Evolutionary conservation across 2,113 vertebrate genomes (phyloP), one percentile per base, ranked within the genome.

Genomic region (Apteryx owenii): DNA sequence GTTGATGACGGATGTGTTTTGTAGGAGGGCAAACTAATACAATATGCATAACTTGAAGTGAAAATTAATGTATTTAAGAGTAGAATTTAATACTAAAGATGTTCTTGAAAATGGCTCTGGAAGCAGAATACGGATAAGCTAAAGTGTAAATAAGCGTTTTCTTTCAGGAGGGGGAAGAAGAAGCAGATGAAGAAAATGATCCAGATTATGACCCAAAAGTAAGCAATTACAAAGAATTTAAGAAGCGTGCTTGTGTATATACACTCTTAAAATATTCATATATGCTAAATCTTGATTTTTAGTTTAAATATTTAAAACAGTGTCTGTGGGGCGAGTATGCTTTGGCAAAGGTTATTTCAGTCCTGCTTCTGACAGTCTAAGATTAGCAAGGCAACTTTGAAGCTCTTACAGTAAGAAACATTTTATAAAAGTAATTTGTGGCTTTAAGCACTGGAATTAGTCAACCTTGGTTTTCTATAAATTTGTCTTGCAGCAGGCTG

Each of bases 131-230:
- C 71, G 19, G n/a, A 33, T 85, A 91, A 91, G 26, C 36, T 68
- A 68, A 90, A 91, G 89, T 61, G 42, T 13, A 72, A 94, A 62
- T 28, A 81, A 81, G 10, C 83, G 8, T 81, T 90, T 68, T 90
- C 40, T 96, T 98, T 97, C 96, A 99, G 99, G 99, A 99, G 98
- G 99, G 99, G 15, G 99, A 99, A 96, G 99, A 99, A 98, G 99
- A 99, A 98, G 99, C 99, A 53, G 99, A 99, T 82, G 99, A 99
- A 97, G 99, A 99, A 98, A 99, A 99, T 53, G 99, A 99, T 98
- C 99, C 99, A 50, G 99, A 99, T 93, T 99, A 99, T 95, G 99
- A 99, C 93, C 98, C 99, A 81, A 99, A 99, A 99, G 99, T 99
- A 98, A 98, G 98, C 82, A 91, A 81, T 93, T 85, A 21, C 78